Evolutionary conservation across 2,888 invertebrate species (phyloP).

Genomic region (Cephonodes hylas): DNA sequence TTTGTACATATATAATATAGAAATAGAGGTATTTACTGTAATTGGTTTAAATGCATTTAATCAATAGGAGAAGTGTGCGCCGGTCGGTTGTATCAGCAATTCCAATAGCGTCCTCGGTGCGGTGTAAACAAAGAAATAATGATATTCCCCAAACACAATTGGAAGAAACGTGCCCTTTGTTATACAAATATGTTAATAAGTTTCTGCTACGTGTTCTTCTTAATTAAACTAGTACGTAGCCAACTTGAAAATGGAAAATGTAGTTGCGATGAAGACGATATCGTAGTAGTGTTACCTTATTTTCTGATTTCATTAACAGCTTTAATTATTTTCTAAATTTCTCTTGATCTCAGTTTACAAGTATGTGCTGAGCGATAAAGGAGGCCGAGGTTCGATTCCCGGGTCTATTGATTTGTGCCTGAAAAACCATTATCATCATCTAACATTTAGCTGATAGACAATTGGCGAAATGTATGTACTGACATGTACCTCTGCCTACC

Average conservation of each 20-base stretch:
- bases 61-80: background rate
- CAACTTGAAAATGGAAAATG: background rate
- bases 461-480: too few species aligned
- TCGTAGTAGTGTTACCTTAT: background rate
- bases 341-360: too few species aligned
- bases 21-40: too few species aligned
- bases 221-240: background rate
- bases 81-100: background rate
- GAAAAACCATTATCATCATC: too few species aligned
- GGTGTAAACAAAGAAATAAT: slow-evolving; percentile 7
- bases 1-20: too few species aligned
- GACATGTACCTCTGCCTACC: too few species aligned
- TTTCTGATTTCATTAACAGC: background rate
- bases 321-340: too few species aligned
- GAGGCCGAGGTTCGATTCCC: too few species aligned
- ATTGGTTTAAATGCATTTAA: background rate
- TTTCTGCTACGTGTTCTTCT: background rate
- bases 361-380: too few species aligned
- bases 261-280: background rate
- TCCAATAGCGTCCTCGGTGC: background rate
- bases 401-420: too few species aligned
- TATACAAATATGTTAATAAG: background rate
- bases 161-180: background rate
- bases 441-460: too few species aligned
- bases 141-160: background rate